These are phyloP conservation scores for Trichoplusia ni DNA, from an alignment of 1,140 invertebrate genomes.

Conservation along the genomic window DNA sequence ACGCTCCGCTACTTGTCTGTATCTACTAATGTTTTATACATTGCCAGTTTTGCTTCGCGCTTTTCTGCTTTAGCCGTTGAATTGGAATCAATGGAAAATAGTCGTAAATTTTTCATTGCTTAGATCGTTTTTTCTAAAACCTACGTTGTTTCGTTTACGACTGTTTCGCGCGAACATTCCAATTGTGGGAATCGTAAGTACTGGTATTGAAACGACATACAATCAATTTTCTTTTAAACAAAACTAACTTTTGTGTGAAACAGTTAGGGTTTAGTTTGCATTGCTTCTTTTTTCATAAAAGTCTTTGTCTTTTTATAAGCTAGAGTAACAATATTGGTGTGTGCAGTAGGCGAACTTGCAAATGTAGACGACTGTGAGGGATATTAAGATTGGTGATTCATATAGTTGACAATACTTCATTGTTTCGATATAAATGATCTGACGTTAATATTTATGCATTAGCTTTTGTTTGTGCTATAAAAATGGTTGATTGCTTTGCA, in stretches of 20 bases:
- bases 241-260: neutral
- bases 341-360: slow-evolving; percentile 55
- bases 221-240: neutral
- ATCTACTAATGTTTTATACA: slow-evolving; percentile 78
- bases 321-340: slow-evolving; percentile 44
- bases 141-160: slow-evolving; percentile 60
- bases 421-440: slow-evolving; percentile 37
- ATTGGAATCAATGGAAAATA: slow-evolving; percentile 54
- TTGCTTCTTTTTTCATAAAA: neutral
- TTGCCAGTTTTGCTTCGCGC: slow-evolving; percentile 52
- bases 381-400: slow-evolving; percentile 54
- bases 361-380: slow-evolving; percentile 52
- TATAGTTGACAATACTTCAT: slow-evolving; percentile 45
- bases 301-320: neutral
- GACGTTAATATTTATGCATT: slow-evolving; percentile 13
- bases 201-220: neutral
- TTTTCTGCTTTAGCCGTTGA: slow-evolving; percentile 40
- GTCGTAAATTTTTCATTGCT: slow-evolving; percentile 58
- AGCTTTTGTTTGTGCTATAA: neutral
- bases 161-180: slow-evolving; percentile 53
- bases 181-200: slow-evolving; percentile 54
- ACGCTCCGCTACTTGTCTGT: slow-evolving; percentile 69
- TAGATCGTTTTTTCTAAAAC: slow-evolving; percentile 60
- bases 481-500: neutral
- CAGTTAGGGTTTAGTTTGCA: neutral